Evolutionary conservation across 2,888 invertebrate species (phyloP).

Genomic region (Eupithecia exiguata): DNA sequence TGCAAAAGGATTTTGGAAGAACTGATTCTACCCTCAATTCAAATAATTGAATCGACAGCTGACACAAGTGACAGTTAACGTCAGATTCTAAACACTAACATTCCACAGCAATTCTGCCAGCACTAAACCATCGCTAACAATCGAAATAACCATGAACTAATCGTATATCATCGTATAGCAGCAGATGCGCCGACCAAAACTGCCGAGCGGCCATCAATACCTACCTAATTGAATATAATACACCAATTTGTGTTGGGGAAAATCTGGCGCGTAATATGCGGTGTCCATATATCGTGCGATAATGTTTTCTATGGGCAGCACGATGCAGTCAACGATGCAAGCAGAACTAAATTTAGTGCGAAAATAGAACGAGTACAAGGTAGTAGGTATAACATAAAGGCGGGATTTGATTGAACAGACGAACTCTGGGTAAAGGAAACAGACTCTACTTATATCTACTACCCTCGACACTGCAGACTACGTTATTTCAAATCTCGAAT

Average conservation of each 20-base stretch:
- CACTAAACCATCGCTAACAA: constrained; percentile 41
- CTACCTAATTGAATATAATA: constrained; percentile 83
- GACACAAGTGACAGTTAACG: background rate
- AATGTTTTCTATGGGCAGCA: constrained; percentile 73
- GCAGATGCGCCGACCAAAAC: constrained; percentile 81
- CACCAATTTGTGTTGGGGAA: constrained; percentile 82
- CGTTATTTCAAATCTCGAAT: background rate
- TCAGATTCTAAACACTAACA: constrained; percentile 7
- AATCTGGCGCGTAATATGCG: constrained; percentile 80
- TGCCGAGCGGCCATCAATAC: constrained; percentile 79
- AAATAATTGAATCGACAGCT: background rate
- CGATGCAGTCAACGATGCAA: constrained; percentile 62
- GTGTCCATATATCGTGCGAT: constrained; percentile 74
- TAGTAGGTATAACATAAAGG: background rate
- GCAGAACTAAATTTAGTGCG: constrained; percentile 66
- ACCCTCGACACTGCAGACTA: background rate
- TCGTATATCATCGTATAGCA: constrained; percentile 77
- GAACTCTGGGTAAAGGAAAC: background rate
- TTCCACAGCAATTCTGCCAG: constrained; percentile 7
- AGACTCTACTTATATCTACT: background rate
- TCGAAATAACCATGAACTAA: constrained; percentile 65
- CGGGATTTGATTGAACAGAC: background rate
- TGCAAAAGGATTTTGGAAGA: too few relatives aligned
- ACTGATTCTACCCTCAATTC: constrained; percentile 1
- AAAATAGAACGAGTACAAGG: constrained; percentile 23